These are phyloP conservation scores for Merluccius polli DNA, from an alignment of 2,797 vertebrate species.

Conservation along the genomic window DNA sequence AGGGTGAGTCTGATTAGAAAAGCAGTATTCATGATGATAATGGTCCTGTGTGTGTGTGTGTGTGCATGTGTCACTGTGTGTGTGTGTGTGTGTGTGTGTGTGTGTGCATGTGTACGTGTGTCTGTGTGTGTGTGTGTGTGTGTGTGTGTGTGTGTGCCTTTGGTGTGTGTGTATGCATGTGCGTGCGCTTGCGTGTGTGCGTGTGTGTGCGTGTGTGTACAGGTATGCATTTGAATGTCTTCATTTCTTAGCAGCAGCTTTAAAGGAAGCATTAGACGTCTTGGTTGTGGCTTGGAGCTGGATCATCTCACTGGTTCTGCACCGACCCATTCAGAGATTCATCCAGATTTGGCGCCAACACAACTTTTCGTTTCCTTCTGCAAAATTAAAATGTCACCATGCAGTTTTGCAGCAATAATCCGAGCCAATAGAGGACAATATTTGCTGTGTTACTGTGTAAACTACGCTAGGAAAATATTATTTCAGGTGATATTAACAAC, in stretches of 20 bases:
- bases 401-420: slow-evolving; percentile 54
- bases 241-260: background rate
- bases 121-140: background rate
- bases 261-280: too few relatives aligned
- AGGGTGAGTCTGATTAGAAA: slow-evolving; percentile 50
- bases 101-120: background rate
- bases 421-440: slow-evolving; percentile 29
- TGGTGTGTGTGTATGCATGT: too few relatives aligned
- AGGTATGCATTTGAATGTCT: background rate
- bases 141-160: background rate
- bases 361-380: slow-evolving; percentile 50
- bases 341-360: slow-evolving; percentile 42
- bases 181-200: background rate
- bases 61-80: background rate
- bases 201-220: background rate
- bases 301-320: background rate
- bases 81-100: background rate
- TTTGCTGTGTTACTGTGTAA: slow-evolving; percentile 25
- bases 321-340: too few relatives aligned
- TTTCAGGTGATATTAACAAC: slow-evolving; percentile 34
- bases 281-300: too few relatives aligned
- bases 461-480: slow-evolving; percentile 25
- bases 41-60: background rate
- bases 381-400: slow-evolving; percentile 65
- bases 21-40: background rate